A percentile compares a stretch with the other conserved stretches of the same genome.
Evolutionary conservation across 2,113 vertebrate genomes (phyloP).

Genomic region (Alouatta palliata): DNA sequence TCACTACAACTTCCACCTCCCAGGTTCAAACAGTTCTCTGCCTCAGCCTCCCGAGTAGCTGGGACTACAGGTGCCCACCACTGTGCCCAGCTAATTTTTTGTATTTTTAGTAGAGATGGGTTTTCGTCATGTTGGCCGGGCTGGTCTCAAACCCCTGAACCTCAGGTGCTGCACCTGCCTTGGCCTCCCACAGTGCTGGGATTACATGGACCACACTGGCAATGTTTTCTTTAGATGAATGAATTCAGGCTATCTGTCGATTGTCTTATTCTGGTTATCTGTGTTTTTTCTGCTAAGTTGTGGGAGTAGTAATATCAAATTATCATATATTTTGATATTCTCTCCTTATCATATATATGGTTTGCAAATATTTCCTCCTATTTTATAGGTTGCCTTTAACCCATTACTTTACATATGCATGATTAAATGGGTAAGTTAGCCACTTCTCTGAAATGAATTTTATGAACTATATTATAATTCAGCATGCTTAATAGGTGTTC

Average conservation of each 20-base stretch:
- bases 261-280: background rate
- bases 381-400: background rate
- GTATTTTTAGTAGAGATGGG: too few relatives aligned
- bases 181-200: too few relatives aligned
- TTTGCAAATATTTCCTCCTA: background rate
- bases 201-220: too few relatives aligned
- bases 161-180: too few relatives aligned
- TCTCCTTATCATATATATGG: background rate
- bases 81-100: too few relatives aligned
- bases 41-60: too few relatives aligned
- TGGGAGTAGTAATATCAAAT: too few relatives aligned
- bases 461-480: background rate
- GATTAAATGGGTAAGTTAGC: background rate
- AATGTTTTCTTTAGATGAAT: background rate
- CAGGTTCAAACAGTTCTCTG: too few relatives aligned
- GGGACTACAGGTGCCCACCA: too few relatives aligned
- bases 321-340: background rate
- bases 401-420: background rate
- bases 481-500: background rate
- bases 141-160: too few relatives aligned
- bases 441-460: constrained; percentile 42
- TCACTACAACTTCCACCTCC: too few relatives aligned
- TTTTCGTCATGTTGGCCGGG: too few relatives aligned
- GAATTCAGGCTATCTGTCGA: background rate
- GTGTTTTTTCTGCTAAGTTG: background rate